These are phyloP conservation scores for Pristionchus arcanus DNA, from an alignment of 2,888 invertebrate genomes.

Conservation along the genomic window DNA sequence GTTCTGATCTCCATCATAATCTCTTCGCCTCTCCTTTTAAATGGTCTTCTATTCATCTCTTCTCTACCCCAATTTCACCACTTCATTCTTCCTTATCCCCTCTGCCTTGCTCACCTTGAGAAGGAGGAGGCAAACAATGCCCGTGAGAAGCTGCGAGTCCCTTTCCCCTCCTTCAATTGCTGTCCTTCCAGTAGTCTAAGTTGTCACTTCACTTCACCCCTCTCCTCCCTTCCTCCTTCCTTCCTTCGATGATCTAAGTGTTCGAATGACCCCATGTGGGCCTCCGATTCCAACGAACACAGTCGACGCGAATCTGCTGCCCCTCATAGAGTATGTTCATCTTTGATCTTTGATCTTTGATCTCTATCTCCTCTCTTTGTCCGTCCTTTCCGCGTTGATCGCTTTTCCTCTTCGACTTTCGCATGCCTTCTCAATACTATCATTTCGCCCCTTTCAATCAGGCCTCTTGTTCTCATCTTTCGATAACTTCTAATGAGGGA, in stretches of 20 bases:
- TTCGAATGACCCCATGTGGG: slow-evolving; percentile 43
- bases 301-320: slow-evolving; percentile 48
- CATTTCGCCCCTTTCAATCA: slow-evolving; percentile 14
- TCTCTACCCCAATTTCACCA: slow-evolving; percentile 29
- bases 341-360: slow-evolving; percentile 43
- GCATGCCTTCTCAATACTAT: slow-evolving; percentile 19
- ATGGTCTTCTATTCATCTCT: slow-evolving; percentile 17
- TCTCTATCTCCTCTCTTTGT: slow-evolving; percentile 38
- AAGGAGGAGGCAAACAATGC: slow-evolving; percentile 47
- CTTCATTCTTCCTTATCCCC: slow-evolving; percentile 47
- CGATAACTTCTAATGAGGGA: slow-evolving; percentile 47
- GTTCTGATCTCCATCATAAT: slow-evolving; percentile 21
- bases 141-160: slow-evolving; percentile 41
- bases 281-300: slow-evolving; percentile 30
- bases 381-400: slow-evolving; percentile 4
- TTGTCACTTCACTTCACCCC: slow-evolving; percentile 21
- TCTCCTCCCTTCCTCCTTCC: neutral
- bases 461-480: slow-evolving; percentile 40
- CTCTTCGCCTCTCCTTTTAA: slow-evolving; percentile 5
- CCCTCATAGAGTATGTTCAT: slow-evolving; percentile 49
- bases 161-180: neutral
- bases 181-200: slow-evolving; percentile 53
- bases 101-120: neutral
- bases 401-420: neutral
- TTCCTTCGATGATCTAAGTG: slow-evolving; percentile 29